Evolutionary conservation across 2,113 vertebrate species (phyloP).

Genomic region (Rhodinocichla rosea): DNA sequence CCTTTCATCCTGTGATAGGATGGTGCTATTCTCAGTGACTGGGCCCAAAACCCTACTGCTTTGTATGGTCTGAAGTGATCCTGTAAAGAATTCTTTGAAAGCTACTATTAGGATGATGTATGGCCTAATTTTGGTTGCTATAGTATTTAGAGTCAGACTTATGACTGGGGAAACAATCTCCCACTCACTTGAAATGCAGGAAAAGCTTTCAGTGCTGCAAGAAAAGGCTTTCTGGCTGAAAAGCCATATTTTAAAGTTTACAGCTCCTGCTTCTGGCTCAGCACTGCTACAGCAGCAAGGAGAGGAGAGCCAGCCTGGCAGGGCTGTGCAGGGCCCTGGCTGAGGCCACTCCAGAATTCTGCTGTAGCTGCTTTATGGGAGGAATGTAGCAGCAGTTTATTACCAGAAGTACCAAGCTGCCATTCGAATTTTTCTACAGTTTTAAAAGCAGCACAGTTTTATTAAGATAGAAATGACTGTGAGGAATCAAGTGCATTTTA

Average conservation of each 20-base stretch:
- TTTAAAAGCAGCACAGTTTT: neutral
- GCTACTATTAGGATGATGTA: constrained; percentile 79
- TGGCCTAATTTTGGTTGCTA: constrained; percentile 78
- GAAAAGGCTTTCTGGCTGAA: constrained; percentile 37
- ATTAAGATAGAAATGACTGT: neutral
- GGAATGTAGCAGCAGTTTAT: constrained; percentile 30
- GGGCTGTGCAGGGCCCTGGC: neutral
- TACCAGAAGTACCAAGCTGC: constrained; percentile 12
- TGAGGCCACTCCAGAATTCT: neutral
- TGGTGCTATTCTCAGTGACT: neutral
- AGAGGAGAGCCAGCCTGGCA: neutral
- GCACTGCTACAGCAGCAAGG: constrained; percentile 44
- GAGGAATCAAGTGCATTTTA: neutral
- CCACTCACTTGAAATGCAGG: constrained; percentile 61
- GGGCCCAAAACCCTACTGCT: constrained; percentile 19
- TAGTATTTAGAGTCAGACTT: constrained; percentile 71
- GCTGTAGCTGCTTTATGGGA: neutral
- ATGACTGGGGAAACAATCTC: constrained; percentile 37
- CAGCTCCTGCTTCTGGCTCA: constrained; percentile 65
- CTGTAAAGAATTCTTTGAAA: constrained; percentile 75
- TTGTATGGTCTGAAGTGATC: constrained; percentile 74
- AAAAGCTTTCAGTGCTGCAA: constrained; percentile 35
- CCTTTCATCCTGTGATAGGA: neutral
- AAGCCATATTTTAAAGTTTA: constrained; percentile 68
- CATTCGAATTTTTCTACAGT: neutral